phyloP scores from a whole-genome alignment of 2,888 invertebrate genomes.

The Tetanocera ferruginea region DNA sequence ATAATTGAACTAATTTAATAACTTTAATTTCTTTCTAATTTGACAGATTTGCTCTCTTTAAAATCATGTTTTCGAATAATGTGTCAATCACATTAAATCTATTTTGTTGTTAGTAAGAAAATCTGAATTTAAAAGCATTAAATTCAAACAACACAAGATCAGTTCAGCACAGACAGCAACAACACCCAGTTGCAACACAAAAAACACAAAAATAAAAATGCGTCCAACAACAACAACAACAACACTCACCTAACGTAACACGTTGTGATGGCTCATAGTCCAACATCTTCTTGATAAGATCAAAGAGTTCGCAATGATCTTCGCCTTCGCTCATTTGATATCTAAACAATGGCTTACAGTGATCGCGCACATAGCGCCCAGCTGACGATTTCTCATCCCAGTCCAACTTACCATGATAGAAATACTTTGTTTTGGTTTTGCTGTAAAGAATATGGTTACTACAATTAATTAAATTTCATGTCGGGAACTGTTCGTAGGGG shows the following conservation, averaged over 20 bases:
- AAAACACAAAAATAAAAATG: not conserved
- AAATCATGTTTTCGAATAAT: too few relatives aligned
- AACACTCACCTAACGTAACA: constrained; percentile 77
- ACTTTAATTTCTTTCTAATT: too few relatives aligned
- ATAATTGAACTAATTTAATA: too few relatives aligned
- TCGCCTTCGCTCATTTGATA: constrained; percentile 89
- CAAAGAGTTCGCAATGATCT: constrained; percentile 94
- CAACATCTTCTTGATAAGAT: constrained; percentile 94
- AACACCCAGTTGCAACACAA: not conserved
- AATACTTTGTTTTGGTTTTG: constrained; percentile 97
- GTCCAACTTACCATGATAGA: constrained; percentile 96
- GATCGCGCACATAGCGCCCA: constrained; percentile 97
- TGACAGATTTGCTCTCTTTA: too few relatives aligned
- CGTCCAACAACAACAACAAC: not conserved
- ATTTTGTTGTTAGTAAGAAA: too few relatives aligned
- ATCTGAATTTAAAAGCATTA: too few relatives aligned
- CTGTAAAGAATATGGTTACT: constrained; percentile 73
- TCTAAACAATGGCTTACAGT: constrained; percentile 96
- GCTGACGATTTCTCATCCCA: constrained; percentile 98
- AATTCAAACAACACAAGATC: not conserved
- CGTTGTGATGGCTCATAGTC: constrained; percentile 96
- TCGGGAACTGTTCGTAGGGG: constrained; percentile 59
- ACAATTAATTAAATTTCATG: constrained; percentile 67
- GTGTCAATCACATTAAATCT: too few relatives aligned
- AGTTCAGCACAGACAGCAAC: not conserved